Conservation (phyloP, 2,797 vertebrate species). For the Bovichtus diacanthus region DNA sequence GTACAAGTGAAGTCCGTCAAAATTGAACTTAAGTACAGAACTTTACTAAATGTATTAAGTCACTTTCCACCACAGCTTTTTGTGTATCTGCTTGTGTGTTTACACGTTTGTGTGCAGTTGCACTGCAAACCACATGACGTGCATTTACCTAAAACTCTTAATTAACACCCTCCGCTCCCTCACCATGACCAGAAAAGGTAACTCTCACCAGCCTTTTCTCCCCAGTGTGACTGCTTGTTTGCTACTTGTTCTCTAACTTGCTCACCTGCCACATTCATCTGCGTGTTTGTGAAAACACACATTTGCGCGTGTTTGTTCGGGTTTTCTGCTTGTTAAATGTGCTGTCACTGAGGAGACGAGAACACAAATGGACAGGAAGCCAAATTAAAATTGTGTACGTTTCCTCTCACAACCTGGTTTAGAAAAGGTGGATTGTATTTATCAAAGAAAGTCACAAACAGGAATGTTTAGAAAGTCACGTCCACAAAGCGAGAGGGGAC, state of each 20-base stretch:
- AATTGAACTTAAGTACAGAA: neutral
- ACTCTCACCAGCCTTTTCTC: constrained; percentile 38
- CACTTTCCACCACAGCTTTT: neutral
- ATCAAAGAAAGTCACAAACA: constrained; percentile 38
- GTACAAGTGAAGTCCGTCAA: neutral
- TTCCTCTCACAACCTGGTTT: constrained; percentile 25
- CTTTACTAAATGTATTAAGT: neutral
- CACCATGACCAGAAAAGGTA: constrained; percentile 28
- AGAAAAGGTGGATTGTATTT: constrained; percentile 39
- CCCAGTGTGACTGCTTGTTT: constrained; percentile 46
- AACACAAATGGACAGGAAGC: constrained; percentile 43
- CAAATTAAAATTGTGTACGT: constrained; percentile 49
- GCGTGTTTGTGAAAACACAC: neutral
- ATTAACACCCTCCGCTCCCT: constrained; percentile 56
- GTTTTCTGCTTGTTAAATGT: constrained; percentile 47
- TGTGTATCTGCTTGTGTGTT: neutral
- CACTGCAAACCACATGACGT: constrained; percentile 32
- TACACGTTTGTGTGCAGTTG: constrained; percentile 10
- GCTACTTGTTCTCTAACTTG: constrained; percentile 50
- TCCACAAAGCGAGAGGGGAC: constrained; percentile 8
- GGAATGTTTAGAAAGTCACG: constrained; percentile 52
- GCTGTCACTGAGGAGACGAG: constrained; percentile 18
- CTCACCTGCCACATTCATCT: constrained; percentile 47
- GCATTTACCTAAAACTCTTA: constrained; percentile 60
- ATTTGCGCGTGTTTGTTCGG: constrained; percentile 5